phyloP scores from a whole-genome alignment of 2,113 vertebrate genomes.

The Hipposideros armiger region DNA sequence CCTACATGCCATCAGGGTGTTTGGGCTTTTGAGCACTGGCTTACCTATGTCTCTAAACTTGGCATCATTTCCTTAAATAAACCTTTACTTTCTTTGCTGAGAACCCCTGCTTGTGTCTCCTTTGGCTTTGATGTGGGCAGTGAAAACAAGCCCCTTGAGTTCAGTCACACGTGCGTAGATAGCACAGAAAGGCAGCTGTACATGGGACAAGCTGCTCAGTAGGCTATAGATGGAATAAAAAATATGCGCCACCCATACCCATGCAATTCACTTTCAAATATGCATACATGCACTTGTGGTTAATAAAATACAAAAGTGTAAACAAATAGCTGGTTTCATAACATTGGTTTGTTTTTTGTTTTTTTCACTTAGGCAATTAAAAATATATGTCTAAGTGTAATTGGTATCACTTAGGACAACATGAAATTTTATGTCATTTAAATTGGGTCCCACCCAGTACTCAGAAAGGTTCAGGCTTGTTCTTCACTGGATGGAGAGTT shows the following conservation, averaged over 20 bases:
- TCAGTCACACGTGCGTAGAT: too few species aligned
- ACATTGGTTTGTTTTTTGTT: neutral
- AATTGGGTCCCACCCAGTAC: neutral
- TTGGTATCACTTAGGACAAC: neutral
- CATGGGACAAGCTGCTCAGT: fast-evolving
- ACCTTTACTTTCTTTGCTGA: too few species aligned
- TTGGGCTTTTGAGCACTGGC: too few species aligned
- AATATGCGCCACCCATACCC: fast-evolving
- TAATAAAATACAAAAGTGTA: slow-evolving; percentile 39
- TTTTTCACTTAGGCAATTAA: neutral
- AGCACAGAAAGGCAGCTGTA: fast-evolving
- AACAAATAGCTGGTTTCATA: neutral
- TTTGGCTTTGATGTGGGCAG: too few species aligned
- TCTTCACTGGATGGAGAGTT: neutral
- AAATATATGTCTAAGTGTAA: neutral
- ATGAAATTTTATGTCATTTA: neutral
- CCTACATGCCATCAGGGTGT: too few species aligned
- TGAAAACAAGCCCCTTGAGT: too few species aligned
- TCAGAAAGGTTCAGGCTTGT: neutral
- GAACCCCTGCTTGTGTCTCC: too few species aligned
- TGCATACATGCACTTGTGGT: neutral
- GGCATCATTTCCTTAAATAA: too few species aligned
- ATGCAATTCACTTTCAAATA: neutral
- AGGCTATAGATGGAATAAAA: neutral
- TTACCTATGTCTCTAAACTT: too few species aligned